phyloP scores from a whole-genome alignment of 1,140 invertebrate species.

The Carposina sasakii region DNA sequence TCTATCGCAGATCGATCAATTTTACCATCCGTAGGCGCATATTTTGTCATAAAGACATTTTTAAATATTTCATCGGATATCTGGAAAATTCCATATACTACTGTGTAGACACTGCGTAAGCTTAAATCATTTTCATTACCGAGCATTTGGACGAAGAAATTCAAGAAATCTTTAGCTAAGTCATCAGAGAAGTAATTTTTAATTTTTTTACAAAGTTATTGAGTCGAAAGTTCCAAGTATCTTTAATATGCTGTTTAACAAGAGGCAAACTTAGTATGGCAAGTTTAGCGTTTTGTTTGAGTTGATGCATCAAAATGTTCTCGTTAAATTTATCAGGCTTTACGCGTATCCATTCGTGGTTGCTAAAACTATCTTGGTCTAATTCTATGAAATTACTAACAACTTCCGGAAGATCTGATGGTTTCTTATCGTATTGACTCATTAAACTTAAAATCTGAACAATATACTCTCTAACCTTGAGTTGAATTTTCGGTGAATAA shows the following conservation, averaged over 20 bases:
- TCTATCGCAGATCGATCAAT: constrained; percentile 33
- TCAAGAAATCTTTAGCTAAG: constrained; percentile 27
- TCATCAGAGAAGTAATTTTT: constrained; percentile 48
- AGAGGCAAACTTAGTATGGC: too few relatives aligned
- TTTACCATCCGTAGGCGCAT: constrained; percentile 36
- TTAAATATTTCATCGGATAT: constrained; percentile 32
- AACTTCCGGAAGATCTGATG: constrained; percentile 35
- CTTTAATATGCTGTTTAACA: too few relatives aligned
- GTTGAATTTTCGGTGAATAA: too few relatives aligned
- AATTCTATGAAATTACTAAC: constrained; percentile 30
- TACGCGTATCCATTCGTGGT: constrained; percentile 14
- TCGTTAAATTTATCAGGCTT: constrained; percentile 18
- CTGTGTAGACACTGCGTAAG: constrained; percentile 3
- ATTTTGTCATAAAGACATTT: constrained; percentile 35
- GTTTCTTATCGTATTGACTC: constrained; percentile 14
- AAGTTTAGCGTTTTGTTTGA: constrained; percentile 38
- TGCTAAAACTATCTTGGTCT: constrained; percentile 22
- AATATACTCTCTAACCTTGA: constrained; percentile 17
- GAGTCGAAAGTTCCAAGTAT: constrained; percentile 13
- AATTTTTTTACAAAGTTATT: constrained; percentile 35
- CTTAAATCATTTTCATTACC: constrained; percentile 8
- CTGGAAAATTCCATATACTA: constrained; percentile 39
- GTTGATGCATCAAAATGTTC: constrained; percentile 18
- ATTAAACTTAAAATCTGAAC: constrained; percentile 12
- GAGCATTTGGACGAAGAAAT: constrained; percentile 15